Base-by-base conservation (phyloP, 2,113 vertebrate genomes). In the Mastomys natalensis region DNA sequence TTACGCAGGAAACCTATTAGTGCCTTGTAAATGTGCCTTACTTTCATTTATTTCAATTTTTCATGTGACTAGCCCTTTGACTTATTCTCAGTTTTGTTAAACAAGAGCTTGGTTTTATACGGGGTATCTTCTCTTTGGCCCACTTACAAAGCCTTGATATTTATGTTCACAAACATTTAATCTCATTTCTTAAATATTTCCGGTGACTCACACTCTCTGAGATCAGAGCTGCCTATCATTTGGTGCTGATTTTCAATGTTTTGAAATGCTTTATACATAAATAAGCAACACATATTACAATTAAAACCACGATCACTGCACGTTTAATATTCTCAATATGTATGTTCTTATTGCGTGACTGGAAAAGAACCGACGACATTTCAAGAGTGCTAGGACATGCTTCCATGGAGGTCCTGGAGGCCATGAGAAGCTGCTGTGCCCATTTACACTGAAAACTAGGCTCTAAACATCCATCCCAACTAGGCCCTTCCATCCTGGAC, bases 21-120 rank as follows among this genome's bases (percentile, higher is more conserved):
- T 60, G 37, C 26, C 15, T 82, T 93, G 34, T 81, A 31, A 90
- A 43, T 45, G 70, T 86, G 4, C 53, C 0, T 97, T 48, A 24
- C 77, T 96, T 21, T 89, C 80, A 80, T 92, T 90, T 72, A 31
- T 80, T 85, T 12, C 40, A 58, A 40, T 94, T 37, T 68, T 80
- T n/a, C 51, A 34, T 92, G 22, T 85, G 34, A 80, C 51, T 96
- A 40, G 64, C 8, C n/a, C 21, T 92, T 91, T n/a, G 70, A 91
- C 89, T 82, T 80, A 45, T 66, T 91, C 89, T 16, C 51, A 45
- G 21, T 37, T 92, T 51, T 26, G 24, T 92, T n/a, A 45, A 84
- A 58, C n/a, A 15, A 55, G 74, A 40, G 21, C 7, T 90, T 76
- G 34, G 15, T 66, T 86, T 90, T 77, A 29, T 40, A 3, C 81